Conservation (phyloP, 1,140 invertebrate genomes). For the Apocrypta bakeri region DNA sequence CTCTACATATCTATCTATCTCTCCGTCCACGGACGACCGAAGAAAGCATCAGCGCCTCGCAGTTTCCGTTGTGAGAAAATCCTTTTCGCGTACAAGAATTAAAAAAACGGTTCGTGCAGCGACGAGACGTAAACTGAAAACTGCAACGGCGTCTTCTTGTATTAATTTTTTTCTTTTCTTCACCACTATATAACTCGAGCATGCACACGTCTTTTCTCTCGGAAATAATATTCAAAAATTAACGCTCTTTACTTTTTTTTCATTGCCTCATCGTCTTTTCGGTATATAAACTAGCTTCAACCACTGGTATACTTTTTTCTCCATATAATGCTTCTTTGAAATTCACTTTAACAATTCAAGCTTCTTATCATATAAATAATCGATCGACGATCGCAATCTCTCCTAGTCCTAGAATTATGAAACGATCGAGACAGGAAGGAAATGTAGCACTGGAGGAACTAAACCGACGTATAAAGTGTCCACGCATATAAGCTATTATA, state of each 20-base stretch:
- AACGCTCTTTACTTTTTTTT: slow-evolving; percentile 41
- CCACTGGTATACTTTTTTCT: slow-evolving; percentile 59
- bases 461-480: slow-evolving; percentile 14
- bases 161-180: neutral
- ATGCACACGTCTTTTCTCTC: slow-evolving; percentile 12
- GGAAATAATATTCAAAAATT: slow-evolving; percentile 47
- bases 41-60: slow-evolving; percentile 37
- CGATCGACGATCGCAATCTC: slow-evolving; percentile 47
- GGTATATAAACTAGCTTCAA: slow-evolving; percentile 58
- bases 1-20: neutral
- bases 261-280: neutral
- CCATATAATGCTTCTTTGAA: slow-evolving; percentile 38
- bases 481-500: neutral
- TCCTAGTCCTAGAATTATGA: slow-evolving; percentile 9
- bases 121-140: slow-evolving; percentile 68
- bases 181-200: slow-evolving; percentile 13
- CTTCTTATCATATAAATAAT: slow-evolving; percentile 45
- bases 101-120: slow-evolving; percentile 54
- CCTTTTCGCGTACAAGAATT: slow-evolving; percentile 50
- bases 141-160: slow-evolving; percentile 45
- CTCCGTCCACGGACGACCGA: slow-evolving; percentile 10
- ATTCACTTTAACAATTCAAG: slow-evolving; percentile 45
- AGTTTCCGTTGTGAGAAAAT: slow-evolving; percentile 29
- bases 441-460: slow-evolving; percentile 34
- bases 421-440: neutral